Percentiles rank a stretch among this genome's conserved stretches.
Evolutionary conservation across 2,113 vertebrate genomes (phyloP).

Genomic region (Campylomormyrus tamandua): DNA sequence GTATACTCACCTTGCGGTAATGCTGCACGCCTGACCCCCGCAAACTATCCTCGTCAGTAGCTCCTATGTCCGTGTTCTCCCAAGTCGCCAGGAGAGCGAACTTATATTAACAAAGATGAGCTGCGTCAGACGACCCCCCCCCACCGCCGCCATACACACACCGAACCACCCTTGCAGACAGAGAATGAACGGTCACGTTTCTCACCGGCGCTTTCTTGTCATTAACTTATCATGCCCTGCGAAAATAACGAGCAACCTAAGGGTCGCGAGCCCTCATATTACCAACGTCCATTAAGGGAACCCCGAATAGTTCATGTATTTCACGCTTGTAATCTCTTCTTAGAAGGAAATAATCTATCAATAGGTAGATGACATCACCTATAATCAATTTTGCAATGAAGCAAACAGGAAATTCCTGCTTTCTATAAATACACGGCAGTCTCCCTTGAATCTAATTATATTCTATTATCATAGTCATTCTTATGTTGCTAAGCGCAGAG

Average conservation of each 20-base stretch:
- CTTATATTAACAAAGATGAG: conserved; percentile 34
- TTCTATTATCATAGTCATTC: not conserved
- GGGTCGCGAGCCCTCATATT: not conserved
- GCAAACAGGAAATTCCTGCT: not conserved
- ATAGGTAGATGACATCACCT: not conserved
- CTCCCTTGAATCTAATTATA: not conserved
- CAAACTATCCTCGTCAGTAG: conserved; percentile 15
- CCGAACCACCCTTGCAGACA: not conserved
- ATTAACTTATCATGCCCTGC: not conserved
- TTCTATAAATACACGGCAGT: not conserved
- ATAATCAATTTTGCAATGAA: not conserved
- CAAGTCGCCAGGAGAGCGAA: not conserved
- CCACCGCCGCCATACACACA: not conserved
- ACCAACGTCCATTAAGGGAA: not conserved
- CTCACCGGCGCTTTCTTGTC: not conserved
- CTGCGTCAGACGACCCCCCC: conserved; percentile 37
- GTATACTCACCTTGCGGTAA: not conserved
- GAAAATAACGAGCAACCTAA: not conserved
- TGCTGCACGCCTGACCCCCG: conserved; percentile 14
- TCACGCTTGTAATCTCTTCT: not conserved
- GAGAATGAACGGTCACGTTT: not conserved
- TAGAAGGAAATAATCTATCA: not conserved
- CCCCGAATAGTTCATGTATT: not conserved
- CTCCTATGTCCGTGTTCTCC: conserved; percentile 16
- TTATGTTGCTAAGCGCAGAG: not conserved